Conservation (phyloP, 2,797 vertebrate genomes). For the Hoplostethus mediterraneus region DNA sequence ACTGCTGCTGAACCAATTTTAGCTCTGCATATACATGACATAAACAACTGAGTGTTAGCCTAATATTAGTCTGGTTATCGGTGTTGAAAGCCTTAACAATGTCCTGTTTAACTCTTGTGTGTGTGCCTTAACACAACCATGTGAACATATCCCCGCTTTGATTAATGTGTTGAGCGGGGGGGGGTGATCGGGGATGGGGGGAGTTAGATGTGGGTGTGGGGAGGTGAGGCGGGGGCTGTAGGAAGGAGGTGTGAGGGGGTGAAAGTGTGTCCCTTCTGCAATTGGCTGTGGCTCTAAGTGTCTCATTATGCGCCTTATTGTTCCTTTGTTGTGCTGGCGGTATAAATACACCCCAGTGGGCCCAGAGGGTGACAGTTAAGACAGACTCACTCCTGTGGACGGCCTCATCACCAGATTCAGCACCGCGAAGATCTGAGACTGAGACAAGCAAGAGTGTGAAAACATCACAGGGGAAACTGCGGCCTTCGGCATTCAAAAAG, state of each 20-base stretch:
- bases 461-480: constrained; percentile 20
- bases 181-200: constrained; percentile 48
- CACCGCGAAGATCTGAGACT: constrained; percentile 28
- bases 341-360: constrained; percentile 84
- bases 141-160: constrained; percentile 56
- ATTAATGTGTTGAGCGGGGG: constrained; percentile 66
- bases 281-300: constrained; percentile 86
- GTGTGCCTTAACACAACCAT: constrained; percentile 60
- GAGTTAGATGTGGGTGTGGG: constrained; percentile 69
- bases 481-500: constrained; percentile 3
- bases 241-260: constrained; percentile 69
- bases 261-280: constrained; percentile 85
- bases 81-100: constrained; percentile 13
- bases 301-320: constrained; percentile 89
- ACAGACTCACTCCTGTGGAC: constrained; percentile 64
- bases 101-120: constrained; percentile 28
- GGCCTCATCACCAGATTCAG: constrained; percentile 48
- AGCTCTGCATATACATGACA: background rate
- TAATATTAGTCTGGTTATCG: no score
- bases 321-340: constrained; percentile 84
- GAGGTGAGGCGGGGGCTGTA: constrained; percentile 71
- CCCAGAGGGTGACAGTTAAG: constrained; percentile 73
- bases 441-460: constrained; percentile 31
- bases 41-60: background rate
- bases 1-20: background rate